phyloP scores from a whole-genome alignment of 2,797 vertebrate genomes.

The Rhodeus uyekii region DNA sequence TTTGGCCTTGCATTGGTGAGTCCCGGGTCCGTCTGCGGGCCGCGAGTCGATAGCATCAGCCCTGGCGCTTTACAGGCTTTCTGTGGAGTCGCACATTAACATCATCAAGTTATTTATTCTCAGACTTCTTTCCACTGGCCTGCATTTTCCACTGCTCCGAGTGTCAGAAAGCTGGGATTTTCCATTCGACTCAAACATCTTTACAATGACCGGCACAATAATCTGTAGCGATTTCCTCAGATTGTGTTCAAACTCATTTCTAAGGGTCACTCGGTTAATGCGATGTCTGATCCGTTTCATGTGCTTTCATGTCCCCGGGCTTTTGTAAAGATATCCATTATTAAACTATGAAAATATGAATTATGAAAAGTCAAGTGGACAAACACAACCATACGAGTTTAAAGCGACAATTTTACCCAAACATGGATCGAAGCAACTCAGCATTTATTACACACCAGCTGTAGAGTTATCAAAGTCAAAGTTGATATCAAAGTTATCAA shows the following conservation, averaged over 20 bases:
- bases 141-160: conserved; percentile 81
- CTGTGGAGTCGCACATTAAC: conserved; percentile 72
- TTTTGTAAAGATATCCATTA: background rate
- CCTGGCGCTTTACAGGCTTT: conserved; percentile 75
- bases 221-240: background rate
- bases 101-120: conserved; percentile 82
- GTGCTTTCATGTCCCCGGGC: background rate
- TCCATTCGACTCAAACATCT: conserved; percentile 57
- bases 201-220: background rate
- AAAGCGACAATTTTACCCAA: too few species aligned
- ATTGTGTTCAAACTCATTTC: background rate
- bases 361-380: too few species aligned
- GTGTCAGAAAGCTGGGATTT: conserved; percentile 75
- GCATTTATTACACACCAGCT: too few species aligned
- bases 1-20: conserved; percentile 60
- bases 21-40: conserved; percentile 72
- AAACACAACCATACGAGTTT: too few species aligned
- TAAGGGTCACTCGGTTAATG: background rate
- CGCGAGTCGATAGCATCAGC: conserved; percentile 81
- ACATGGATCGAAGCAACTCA: too few species aligned
- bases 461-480: too few species aligned
- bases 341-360: background rate
- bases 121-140: conserved; percentile 81
- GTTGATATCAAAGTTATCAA: too few species aligned
- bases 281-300: background rate